These are phyloP conservation scores for Solenopsis fugax DNA, from an alignment of 1,140 invertebrate species.

Conservation along the genomic window DNA sequence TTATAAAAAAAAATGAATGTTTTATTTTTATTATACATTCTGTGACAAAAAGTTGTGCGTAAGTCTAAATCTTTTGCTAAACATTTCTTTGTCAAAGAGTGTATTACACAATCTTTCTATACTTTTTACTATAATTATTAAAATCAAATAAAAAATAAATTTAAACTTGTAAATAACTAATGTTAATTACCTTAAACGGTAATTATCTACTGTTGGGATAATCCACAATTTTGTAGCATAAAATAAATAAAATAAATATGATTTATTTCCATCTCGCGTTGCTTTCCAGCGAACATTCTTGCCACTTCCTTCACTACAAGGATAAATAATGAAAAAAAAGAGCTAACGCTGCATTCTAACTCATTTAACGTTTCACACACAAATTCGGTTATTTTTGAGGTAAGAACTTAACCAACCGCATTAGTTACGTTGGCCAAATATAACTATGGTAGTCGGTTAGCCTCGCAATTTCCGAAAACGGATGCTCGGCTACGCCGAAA, in stretches of 20 bases:
- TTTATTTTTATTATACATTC: neutral
- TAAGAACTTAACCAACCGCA: slow-evolving; percentile 5
- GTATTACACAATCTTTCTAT: neutral
- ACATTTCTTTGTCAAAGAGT: no score
- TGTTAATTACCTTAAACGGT: neutral
- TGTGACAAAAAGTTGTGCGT: no score
- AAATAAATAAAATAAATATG: neutral
- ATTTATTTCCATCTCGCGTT: neutral
- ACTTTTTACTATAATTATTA: neutral
- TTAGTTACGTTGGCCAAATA: slow-evolving; percentile 40
- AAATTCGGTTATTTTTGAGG: slow-evolving; percentile 15
- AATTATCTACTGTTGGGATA: neutral
- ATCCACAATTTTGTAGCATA: neutral
- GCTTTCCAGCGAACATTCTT: neutral
- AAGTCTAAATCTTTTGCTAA: no score
- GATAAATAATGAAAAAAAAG: slow-evolving; percentile 13
- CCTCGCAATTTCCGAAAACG: slow-evolving; percentile 56
- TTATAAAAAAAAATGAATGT: neutral
- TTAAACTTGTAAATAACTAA: neutral
- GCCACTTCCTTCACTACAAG: neutral
- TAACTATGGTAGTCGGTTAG: slow-evolving; percentile 40
- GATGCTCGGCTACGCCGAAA: slow-evolving; percentile 47
- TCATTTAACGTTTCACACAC: neutral
- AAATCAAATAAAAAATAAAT: neutral
- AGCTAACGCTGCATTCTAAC: neutral